Evolutionary conservation across 2,888 invertebrate species (phyloP).

Genomic region (Dexiosoma caninum): DNA sequence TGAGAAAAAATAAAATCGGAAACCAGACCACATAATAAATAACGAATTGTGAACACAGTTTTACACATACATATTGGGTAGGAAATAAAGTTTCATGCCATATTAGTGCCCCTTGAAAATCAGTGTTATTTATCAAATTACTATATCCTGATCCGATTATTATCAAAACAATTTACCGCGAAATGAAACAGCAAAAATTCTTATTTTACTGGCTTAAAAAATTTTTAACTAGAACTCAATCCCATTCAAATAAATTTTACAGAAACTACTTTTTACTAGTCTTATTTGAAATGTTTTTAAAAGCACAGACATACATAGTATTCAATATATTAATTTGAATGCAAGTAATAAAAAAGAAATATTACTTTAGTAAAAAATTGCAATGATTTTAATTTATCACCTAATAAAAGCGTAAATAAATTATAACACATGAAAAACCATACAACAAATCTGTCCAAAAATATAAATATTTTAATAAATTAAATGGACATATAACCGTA

Average conservation of each 20-base stretch:
- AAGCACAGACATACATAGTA: too few species aligned
- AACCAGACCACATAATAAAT: neutral
- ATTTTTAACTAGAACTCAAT: too few species aligned
- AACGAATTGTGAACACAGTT: neutral
- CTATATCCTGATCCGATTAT: neutral
- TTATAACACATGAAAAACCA: neutral
- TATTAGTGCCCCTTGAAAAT: neutral
- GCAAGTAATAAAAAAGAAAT: too few species aligned
- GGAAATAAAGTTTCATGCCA: neutral
- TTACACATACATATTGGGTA: neutral
- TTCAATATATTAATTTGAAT: too few species aligned
- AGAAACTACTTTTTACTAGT: too few species aligned
- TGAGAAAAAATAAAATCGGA: neutral
- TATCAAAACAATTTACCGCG: too few species aligned
- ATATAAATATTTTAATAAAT: neutral
- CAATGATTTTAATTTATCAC: neutral
- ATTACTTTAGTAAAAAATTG: neutral
- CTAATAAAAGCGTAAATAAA: constrained; percentile 2
- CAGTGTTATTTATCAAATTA: neutral
- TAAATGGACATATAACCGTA: too few species aligned
- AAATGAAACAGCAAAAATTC: too few species aligned
- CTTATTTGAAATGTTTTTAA: too few species aligned
- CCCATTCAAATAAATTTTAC: too few species aligned
- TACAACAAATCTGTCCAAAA: too few species aligned
- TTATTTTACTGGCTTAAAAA: too few species aligned